Base-by-base conservation (phyloP, 2,888 invertebrate genomes). In the Drosophila subquinaria region DNA sequence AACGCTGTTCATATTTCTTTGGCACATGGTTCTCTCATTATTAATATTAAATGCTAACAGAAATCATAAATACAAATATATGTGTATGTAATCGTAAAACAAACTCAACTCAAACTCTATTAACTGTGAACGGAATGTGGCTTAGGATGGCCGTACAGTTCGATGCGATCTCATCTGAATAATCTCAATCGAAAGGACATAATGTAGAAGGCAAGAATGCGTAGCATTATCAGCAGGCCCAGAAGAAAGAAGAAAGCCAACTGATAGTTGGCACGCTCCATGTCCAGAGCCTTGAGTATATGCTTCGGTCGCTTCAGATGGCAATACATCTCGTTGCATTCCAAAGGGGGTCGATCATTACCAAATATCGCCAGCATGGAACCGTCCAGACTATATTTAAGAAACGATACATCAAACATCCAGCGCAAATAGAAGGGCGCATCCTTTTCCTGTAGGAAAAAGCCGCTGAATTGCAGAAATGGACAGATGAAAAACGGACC, bases 381-480 rank as follows among this genome's bases (percentile, higher is more conserved):
- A 4, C 97, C 98, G 79, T 97, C 97, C 59, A 98, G 95, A 1
- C 97, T 97, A 86, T 98, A 98, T 84, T 97, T 97, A 38, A 98
- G 94, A 92, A 97, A 98, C 0, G 98, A 98, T 36, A 96, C 93
- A 90, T 98, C 96, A 87, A 98, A 97, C 35, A 98, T 84, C 97
- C 98, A 98, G 50, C 95, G 95, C 76, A 97, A 93, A 86, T 95
- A 95, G 0, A 93, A 92, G 9, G 97, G 97, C 2, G 97, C 96
- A 83, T 98, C 97, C 82, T 94, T 95, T 82, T 96, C 94, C 87
- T 96, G 96, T 1, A 98, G 95, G 92, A 98, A 98, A 93, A 98
- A 98, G 6, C 98, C 98, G 62, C 97, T 97, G 93, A 98, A 98
- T 81, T 97, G 94, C 27, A 97, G 94, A 90, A 98, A 97, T 0